A percentile compares a stretch with the other conserved stretches of the same genome.
Conservation (phyloP, 2,797 vertebrate genomes). For the Triplophysa yarkandensis region DNA sequence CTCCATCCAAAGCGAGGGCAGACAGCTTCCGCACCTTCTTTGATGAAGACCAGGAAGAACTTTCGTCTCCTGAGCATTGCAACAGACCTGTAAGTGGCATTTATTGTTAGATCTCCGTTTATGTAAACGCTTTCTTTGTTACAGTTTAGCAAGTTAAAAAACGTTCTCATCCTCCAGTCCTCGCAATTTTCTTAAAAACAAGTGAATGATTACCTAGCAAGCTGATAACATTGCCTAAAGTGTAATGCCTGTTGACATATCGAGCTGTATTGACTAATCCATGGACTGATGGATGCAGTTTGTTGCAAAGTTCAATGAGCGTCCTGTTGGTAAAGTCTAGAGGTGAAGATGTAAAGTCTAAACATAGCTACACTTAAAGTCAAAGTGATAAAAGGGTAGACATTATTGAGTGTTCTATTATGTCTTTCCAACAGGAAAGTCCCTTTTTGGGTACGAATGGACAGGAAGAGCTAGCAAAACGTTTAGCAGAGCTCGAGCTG, state of each 20-base stretch:
- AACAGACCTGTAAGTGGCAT: conserved; percentile 85
- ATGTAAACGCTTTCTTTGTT: neutral
- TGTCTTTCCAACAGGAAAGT: conserved; percentile 80
- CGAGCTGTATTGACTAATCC: conserved; percentile 47
- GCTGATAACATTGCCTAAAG: conserved; percentile 18
- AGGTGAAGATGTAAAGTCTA: conserved; percentile 13
- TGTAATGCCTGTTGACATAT: conserved; percentile 30
- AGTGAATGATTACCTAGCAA: conserved; percentile 49
- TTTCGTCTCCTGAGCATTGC: conserved; percentile 89
- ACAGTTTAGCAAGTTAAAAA: neutral
- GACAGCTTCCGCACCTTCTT: conserved; percentile 75
- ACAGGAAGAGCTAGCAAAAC: conserved; percentile 92
- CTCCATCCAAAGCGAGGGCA: conserved; percentile 63
- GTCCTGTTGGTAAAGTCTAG: neutral
- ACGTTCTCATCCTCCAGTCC: neutral
- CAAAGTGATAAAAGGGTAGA: neutral
- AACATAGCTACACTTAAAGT: neutral
- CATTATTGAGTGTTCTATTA: neutral
- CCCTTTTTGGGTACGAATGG: conserved; percentile 88
- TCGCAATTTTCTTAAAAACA: conserved; percentile 19
- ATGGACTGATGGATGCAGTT: conserved; percentile 57
- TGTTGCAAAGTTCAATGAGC: conserved; percentile 67
- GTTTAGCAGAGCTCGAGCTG: conserved; percentile 90
- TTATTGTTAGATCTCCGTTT: neutral
- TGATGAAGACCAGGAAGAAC: conserved; percentile 80